These are phyloP conservation scores for Drosophila heteroneura DNA, from an alignment of 2,888 invertebrate genomes.

Conservation along the genomic window DNA sequence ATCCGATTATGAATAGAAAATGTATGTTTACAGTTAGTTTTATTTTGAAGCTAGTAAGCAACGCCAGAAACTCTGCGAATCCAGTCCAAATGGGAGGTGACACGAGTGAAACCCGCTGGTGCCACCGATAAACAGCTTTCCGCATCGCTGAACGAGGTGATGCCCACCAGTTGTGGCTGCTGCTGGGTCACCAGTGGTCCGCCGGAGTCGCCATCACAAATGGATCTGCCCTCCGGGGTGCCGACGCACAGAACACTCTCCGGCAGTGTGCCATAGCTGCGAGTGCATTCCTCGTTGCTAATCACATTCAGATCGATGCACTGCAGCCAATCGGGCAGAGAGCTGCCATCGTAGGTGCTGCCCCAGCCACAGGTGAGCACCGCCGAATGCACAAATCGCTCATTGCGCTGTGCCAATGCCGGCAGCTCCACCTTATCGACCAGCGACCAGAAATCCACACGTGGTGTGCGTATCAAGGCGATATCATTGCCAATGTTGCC, in stretches of 20 bases:
- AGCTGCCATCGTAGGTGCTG: constrained; percentile 60
- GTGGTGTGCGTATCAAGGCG: constrained; percentile 55
- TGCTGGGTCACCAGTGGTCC: constrained; percentile 54
- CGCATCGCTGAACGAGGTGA: constrained; percentile 58
- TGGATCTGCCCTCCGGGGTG: constrained; percentile 44
- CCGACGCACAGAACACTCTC: constrained; percentile 46
- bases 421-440: constrained; percentile 43
- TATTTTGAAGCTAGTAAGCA: constrained; percentile 32
- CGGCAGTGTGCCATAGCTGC: constrained; percentile 80
- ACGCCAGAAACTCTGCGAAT: constrained; percentile 53
- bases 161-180: constrained; percentile 37
- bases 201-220: constrained; percentile 65
- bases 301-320: constrained; percentile 64
- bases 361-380: constrained; percentile 76
- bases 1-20: background rate
- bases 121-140: constrained; percentile 48
- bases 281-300: constrained; percentile 81
- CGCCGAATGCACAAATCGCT: constrained; percentile 12
- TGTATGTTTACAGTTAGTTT: background rate
- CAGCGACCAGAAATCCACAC: constrained; percentile 43
- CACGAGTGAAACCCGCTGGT: constrained; percentile 63
- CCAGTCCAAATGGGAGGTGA: constrained; percentile 61
- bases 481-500: constrained; percentile 59
- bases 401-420: constrained; percentile 7
- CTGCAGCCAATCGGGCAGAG: constrained; percentile 78